A percentile compares a stretch with the other conserved stretches of the same genome.
Evolutionary conservation across 2,797 vertebrate species (phyloP).

Genomic region (Staurois parvus): DNA sequence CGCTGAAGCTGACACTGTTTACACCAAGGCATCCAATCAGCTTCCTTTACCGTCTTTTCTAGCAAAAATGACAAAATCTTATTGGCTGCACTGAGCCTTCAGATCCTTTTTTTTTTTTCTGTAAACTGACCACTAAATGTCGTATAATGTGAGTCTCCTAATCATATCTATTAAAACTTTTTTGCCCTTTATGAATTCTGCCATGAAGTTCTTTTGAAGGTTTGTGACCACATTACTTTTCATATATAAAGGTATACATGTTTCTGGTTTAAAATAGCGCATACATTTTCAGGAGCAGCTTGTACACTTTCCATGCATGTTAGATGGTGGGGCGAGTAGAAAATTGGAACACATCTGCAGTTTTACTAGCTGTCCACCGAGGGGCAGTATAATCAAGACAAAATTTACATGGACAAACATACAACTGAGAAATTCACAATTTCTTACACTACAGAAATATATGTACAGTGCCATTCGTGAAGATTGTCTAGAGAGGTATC

Average conservation of each 20-base stretch:
- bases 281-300: too few species aligned
- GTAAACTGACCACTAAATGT: background rate
- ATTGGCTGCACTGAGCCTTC: background rate
- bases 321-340: background rate
- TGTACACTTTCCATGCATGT: background rate
- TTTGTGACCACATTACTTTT: background rate
- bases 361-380: constrained; percentile 19
- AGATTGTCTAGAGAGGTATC: background rate
- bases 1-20: too few species aligned
- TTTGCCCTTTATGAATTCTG: background rate
- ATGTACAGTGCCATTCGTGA: background rate
- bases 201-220: background rate
- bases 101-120: too few species aligned
- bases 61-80: background rate
- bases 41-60: background rate
- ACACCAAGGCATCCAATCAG: background rate
- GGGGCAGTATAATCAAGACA: constrained; percentile 37
- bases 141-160: background rate
- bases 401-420: background rate
- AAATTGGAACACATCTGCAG: background rate
- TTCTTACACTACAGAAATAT: background rate
- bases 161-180: background rate
- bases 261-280: background rate
- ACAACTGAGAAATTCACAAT: background rate
- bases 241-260: background rate